A percentile compares a stretch with the other conserved stretches of the same genome.
Evolutionary conservation across 2,888 invertebrate genomes (phyloP).

Genomic region (Halictus quadricinctus): DNA sequence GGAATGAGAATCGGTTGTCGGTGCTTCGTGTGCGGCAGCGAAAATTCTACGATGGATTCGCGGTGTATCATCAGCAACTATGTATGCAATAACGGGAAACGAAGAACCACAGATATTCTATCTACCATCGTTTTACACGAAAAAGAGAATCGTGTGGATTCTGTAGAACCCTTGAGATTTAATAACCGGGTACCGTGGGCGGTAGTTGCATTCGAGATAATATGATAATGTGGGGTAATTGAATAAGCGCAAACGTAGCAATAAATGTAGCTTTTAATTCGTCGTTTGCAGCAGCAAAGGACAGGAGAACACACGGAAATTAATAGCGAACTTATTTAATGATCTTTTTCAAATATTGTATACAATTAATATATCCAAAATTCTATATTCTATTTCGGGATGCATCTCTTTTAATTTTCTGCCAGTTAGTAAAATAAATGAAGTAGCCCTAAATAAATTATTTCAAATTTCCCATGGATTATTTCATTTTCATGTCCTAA

Average conservation of each 20-base stretch:
- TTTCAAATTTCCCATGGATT: too few relatives aligned
- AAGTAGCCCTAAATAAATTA: too few relatives aligned
- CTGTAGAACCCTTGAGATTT: neutral
- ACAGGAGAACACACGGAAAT: neutral
- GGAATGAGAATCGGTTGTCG: slow-evolving; percentile 42
- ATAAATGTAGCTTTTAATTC: neutral
- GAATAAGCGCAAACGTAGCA: neutral
- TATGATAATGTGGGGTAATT: neutral
- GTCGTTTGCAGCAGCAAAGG: neutral
- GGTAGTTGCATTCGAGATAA: neutral
- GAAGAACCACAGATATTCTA: neutral
- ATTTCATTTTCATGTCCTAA: too few relatives aligned
- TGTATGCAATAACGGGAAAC: neutral
- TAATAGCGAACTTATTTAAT: neutral
- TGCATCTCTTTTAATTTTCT: too few relatives aligned
- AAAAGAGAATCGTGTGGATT: neutral
- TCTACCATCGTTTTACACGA: neutral
- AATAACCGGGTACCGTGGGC: neutral
- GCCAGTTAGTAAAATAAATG: too few relatives aligned
- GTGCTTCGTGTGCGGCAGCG: slow-evolving; percentile 41
- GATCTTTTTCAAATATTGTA: too few relatives aligned
- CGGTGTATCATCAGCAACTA: neutral
- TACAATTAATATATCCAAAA: too few relatives aligned
- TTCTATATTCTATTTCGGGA: too few relatives aligned
- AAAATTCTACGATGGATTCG: neutral